Base-by-base conservation (phyloP, 2,113 vertebrate genomes). In the Alces alces region DNA sequence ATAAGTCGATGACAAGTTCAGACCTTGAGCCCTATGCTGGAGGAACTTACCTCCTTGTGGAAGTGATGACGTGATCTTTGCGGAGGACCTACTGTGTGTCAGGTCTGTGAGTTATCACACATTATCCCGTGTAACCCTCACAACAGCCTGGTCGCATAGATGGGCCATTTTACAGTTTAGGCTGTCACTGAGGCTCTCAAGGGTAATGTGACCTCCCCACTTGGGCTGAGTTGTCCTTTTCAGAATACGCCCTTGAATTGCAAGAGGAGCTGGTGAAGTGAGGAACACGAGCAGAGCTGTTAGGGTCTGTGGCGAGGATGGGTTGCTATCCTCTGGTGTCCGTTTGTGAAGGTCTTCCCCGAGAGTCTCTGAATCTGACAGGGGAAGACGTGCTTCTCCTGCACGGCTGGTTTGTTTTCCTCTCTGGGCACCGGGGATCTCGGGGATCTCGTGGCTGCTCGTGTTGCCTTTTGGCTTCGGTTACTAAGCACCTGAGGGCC, bases 401-500 rank as follows among this genome's bases (percentile, higher is more conserved):
- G 90, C 82, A 39, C 55, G 66, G 1, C 87, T 21, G 60, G 23
- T 28, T 52, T 52, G 82, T 79, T 86, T 70, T 50, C 76, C 2
- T 70, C 39, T 70, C 33, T 15, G 55, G 45, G 82, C 78, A 47
- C 82, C 0, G 30, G 17, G 82, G 6, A 11, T 25, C 95, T 45
- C 28, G 0, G 13, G 52, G 50, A 11, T 25, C 96, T 45, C 28
- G 0, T 19, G 52, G 55, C 43, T 3, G 79, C 47, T 90, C 11
- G 0, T 57, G 57, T 92, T 96, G 91, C 70, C 82, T 83, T 91
- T 50, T 83, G 82, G 60, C 39, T 94, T 30, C 50, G 78, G 91
- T 93, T 57, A 43, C 91, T 36, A 16, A 86, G 89, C 76, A 86
- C 95, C 86, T 43, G 89, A 78, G 64, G 80, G 82, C 80, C 28